Conservation (phyloP, 2,797 vertebrate species). For the Anomalospiza imberbis region DNA sequence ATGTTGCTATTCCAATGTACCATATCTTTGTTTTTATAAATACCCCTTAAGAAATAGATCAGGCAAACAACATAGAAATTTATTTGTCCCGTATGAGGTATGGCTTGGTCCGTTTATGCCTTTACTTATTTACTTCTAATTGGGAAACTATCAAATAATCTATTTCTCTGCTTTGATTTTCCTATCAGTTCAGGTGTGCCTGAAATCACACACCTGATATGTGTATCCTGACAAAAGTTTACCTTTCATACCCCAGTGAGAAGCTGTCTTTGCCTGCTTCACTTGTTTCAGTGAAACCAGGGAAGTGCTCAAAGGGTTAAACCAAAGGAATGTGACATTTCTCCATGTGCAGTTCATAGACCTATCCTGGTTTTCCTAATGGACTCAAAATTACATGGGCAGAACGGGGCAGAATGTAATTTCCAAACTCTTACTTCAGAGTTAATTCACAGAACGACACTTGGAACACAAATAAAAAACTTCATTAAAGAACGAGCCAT, state of each 20-base stretch:
- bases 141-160: not conserved
- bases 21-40: not conserved
- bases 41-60: not conserved
- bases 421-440: constrained; percentile 11
- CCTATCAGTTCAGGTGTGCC: not conserved
- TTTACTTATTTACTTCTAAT: not conserved
- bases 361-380: constrained; percentile 55
- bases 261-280: constrained; percentile 39
- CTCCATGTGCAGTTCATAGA: constrained; percentile 67
- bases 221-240: not conserved
- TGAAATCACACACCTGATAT: not conserved
- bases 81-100: not conserved
- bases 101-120: not conserved
- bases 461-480: not conserved
- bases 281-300: not conserved
- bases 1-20: not conserved
- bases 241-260: not conserved
- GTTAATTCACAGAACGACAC: not conserved
- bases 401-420: constrained; percentile 41
- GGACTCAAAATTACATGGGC: constrained; percentile 53
- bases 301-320: constrained; percentile 65
- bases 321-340: constrained; percentile 72
- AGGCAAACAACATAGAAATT: not conserved
- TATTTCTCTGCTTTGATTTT: not conserved
- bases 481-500: not conserved